Base-by-base conservation (phyloP, 2,888 invertebrate species). In the Stegana nigrithorax region DNA sequence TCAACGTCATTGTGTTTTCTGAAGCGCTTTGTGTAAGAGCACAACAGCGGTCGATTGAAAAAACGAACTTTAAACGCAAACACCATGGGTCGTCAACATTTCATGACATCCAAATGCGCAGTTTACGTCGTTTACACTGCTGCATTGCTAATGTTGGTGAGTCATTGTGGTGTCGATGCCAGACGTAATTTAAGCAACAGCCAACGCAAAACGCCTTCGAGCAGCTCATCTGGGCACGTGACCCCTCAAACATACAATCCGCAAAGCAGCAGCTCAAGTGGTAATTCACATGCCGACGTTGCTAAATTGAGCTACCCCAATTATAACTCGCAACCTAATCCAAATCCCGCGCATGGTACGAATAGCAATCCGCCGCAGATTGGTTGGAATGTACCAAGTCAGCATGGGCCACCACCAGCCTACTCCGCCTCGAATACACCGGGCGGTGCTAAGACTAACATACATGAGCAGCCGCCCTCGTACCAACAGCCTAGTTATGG, bases 281-380 rank as follows among this genome's bases (percentile, higher is more conserved):
- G 80, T 27, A 84, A 84, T 62, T 82, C 85, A 2, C 84, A 85
- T 67, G 78, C 81, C 0, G 85, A 85, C 68, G 67, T 71, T 23
- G 81, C 83, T 14, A 84, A 84, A 64, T 59, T 85, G 10, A 85
- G 84, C 63, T 85, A 85, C 70, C 66, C 84, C 8, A 80, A 79
- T 23, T 83, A 84, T 53, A 85, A 85, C 50, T 76, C 84, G 0
- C 83, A 83, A 62, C 83, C 85, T 12, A 84, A 84, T 78, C 81
- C 79, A 12, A 70, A 69, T 6, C 53, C 68, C 10, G 44, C 62
- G 8, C 63, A 64, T 0, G 7, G 29, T 23, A 32, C 65, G 1
- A 63, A 63, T 6, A 23, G 17, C 25, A 27, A 25, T 2, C 67
- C 71, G n/a, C 62, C 76, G 8, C 79, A 81, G 5, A 76, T 81